phyloP scores from a whole-genome alignment of 2,797 vertebrate species.

The Aulostomus chinensis region DNA sequence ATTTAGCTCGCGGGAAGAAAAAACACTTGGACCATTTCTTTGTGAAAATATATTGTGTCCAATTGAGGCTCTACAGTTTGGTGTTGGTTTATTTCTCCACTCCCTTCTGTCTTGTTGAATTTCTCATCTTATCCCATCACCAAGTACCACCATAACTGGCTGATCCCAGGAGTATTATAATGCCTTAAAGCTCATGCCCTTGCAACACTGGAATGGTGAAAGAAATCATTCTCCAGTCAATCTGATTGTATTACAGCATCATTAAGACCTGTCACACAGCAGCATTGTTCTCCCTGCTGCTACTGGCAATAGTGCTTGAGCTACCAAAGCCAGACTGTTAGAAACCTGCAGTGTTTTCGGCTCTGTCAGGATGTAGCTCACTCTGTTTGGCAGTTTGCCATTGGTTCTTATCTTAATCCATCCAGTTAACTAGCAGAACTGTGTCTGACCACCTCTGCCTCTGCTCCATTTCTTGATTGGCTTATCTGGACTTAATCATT shows the following conservation, averaged over 20 bases:
- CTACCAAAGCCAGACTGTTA: slow-evolving; percentile 14
- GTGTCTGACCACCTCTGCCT: slow-evolving; percentile 6
- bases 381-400: slow-evolving; percentile 7
- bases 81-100: slow-evolving; percentile 8
- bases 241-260: slow-evolving; percentile 53
- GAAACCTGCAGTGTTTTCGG: slow-evolving; percentile 33
- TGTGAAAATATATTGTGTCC: neutral
- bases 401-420: slow-evolving; percentile 51
- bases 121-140: slow-evolving; percentile 7
- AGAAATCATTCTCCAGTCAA: slow-evolving; percentile 47
- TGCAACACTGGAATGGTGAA: slow-evolving; percentile 28
- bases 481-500: slow-evolving; percentile 38
- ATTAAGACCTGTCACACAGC: slow-evolving; percentile 55
- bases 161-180: slow-evolving; percentile 15
- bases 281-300: slow-evolving; percentile 42
- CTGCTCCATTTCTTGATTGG: slow-evolving; percentile 27
- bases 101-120: neutral
- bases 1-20: slow-evolving; percentile 1
- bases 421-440: slow-evolving; percentile 18
- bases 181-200: slow-evolving; percentile 28
- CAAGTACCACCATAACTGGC: neutral
- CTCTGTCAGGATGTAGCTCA: slow-evolving; percentile 20
- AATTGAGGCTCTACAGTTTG: neutral
- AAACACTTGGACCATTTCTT: slow-evolving; percentile 10
- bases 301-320: slow-evolving; percentile 16